phyloP scores from a whole-genome alignment of 2,888 invertebrate genomes.

The Perithous albicinctus region DNA sequence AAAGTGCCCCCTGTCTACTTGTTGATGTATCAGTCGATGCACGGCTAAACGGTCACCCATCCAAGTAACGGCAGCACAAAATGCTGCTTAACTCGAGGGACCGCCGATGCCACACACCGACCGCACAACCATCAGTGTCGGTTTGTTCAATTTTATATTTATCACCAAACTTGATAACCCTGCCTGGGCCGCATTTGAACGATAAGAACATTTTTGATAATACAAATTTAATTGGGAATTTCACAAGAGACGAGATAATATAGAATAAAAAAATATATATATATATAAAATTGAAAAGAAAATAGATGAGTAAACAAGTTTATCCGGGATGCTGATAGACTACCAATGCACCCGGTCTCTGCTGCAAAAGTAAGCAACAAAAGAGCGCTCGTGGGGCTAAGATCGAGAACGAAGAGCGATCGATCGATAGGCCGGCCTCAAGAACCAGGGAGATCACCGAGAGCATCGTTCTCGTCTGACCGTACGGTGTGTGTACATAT shows the following conservation, averaged over 20 bases:
- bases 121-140: no score
- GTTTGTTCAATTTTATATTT: not conserved
- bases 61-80: no score
- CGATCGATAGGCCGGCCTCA: conserved; percentile 42
- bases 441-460: conserved; percentile 42
- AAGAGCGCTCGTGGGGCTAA: conserved; percentile 6
- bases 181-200: not conserved
- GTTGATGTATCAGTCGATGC: no score
- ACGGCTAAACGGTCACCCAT: no score
- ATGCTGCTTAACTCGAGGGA: no score
- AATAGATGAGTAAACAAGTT: conserved; percentile 29
- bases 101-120: no score
- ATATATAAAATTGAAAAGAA: not conserved
- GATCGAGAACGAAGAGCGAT: conserved; percentile 52
- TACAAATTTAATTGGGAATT: not conserved
- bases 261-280: not conserved
- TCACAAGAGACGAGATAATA: conserved; percentile 13
- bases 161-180: not conserved
- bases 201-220: not conserved
- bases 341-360: not conserved
- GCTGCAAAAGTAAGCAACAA: conserved; percentile 15
- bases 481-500: conserved; percentile 39
- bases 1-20: no score
- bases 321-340: conserved; percentile 44
- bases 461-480: conserved; percentile 59